Percentiles rank a stretch among this genome's conserved stretches.
These are phyloP conservation scores for Garrulus glandarius DNA, from an alignment of 2,797 vertebrate genomes.

Conservation along the genomic window DNA sequence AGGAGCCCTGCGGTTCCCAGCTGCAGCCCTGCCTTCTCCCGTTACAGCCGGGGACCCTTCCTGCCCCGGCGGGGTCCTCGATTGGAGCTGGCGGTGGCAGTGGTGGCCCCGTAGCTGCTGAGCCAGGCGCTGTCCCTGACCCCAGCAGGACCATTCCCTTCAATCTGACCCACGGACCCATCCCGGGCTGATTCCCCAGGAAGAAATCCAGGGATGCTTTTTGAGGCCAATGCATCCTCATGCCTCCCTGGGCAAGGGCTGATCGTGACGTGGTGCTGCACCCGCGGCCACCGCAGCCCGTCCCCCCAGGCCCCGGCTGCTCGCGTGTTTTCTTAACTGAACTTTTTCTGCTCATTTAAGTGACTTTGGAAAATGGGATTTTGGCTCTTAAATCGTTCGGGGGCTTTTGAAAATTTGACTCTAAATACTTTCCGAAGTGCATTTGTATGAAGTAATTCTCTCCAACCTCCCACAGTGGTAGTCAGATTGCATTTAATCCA, in stretches of 20 bases:
- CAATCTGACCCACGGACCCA: accelerated
- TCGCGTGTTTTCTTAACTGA: neutral
- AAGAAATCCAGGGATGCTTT: neutral
- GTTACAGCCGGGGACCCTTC: neutral
- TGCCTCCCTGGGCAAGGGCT: neutral
- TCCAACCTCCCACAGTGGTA: constrained; percentile 64
- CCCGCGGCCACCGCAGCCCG: neutral
- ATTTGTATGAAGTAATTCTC: constrained; percentile 66
- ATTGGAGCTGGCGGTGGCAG: accelerated
- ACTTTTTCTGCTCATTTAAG: constrained; percentile 26
- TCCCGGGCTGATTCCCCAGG: accelerated
- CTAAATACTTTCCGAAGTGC: constrained; percentile 65
- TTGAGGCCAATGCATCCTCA: accelerated
- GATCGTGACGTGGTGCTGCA: neutral
- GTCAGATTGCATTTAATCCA: constrained; percentile 70
- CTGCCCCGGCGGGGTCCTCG: accelerated
- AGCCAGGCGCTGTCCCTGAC: neutral
- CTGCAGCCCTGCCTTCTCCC: constrained; percentile 10
- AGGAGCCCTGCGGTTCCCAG: constrained; percentile 16
- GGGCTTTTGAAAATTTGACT: constrained; percentile 65
- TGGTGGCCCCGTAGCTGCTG: accelerated
- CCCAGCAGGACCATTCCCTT: accelerated
- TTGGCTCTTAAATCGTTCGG: constrained; percentile 63
- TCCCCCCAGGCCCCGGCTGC: neutral
- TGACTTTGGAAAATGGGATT: constrained; percentile 63